A percentile compares a stretch with the other conserved stretches of the same genome.
These are phyloP conservation scores for Todiramphus chloris DNA, from an alignment of 2,113 vertebrate genomes.

Conservation along the genomic window DNA sequence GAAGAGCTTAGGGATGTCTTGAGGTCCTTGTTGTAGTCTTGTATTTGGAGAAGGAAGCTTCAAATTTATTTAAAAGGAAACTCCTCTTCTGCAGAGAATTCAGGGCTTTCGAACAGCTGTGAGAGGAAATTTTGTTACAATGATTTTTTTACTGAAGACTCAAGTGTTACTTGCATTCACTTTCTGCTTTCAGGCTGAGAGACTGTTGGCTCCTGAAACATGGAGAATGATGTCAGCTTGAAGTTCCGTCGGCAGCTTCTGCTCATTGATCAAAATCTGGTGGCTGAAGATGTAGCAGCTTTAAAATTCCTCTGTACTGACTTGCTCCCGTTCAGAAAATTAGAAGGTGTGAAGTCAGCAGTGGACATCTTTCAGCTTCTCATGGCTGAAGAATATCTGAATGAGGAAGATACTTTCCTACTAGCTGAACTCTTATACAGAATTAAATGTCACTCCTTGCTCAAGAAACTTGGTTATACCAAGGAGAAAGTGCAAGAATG, in stretches of 20 bases:
- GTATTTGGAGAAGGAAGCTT: background rate
- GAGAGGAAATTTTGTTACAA: background rate
- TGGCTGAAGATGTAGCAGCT: conserved; percentile 54
- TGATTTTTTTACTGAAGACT: background rate
- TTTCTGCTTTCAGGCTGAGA: background rate
- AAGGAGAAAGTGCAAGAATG: conserved; percentile 28
- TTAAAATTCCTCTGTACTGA: conserved; percentile 77
- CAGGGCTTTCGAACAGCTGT: background rate
- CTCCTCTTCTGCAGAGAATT: background rate
- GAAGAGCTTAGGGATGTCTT: background rate
- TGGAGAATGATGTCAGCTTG: background rate
- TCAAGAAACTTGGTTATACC: conserved; percentile 51
- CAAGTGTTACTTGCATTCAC: background rate
- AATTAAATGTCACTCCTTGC: conserved; percentile 47
- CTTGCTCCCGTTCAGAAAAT: conserved; percentile 16
- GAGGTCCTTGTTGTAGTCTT: background rate
- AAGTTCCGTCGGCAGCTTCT: conserved; percentile 49
- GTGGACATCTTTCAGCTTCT: conserved; percentile 67
- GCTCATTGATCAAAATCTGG: conserved; percentile 45
- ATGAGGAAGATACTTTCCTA: conserved; percentile 50
- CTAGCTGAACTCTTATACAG: conserved; percentile 74
- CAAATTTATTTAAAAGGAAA: background rate
- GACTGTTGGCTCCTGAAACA: background rate
- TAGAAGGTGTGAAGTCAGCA: conserved; percentile 48
- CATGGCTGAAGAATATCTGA: conserved; percentile 22